Conservation (phyloP, 2,888 invertebrate species). For the Drosophila antonietae region DNA sequence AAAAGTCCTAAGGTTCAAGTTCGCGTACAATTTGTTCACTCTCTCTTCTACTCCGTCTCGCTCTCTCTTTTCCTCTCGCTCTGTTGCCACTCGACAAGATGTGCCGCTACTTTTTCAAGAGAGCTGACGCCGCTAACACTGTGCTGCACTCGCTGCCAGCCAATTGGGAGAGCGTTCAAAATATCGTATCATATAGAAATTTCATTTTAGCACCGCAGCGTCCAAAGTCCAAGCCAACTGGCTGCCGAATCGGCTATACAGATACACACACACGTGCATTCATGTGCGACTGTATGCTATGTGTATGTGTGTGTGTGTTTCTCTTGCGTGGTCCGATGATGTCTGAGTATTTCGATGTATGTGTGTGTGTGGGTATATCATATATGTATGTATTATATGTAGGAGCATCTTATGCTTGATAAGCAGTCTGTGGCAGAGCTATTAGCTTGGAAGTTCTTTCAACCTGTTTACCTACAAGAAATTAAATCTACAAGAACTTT, state of each 20-base stretch:
- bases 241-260: conserved; percentile 32
- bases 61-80: conserved; percentile 1
- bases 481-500: conserved; percentile 11
- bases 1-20: conserved; percentile 54
- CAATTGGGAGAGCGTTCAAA: conserved; percentile 52
- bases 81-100: conserved; percentile 6
- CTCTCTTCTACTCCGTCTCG: background rate
- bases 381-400: conserved; percentile 6
- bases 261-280: background rate
- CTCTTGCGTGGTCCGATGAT: conserved; percentile 47
- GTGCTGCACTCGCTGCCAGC: conserved; percentile 40
- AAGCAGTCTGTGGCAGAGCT: conserved; percentile 60
- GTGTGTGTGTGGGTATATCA: background rate
- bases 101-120: conserved; percentile 14
- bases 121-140: conserved; percentile 19
- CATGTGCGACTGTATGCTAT: background rate
- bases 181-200: conserved; percentile 70
- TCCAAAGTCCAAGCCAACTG: conserved; percentile 68
- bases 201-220: conserved; percentile 62
- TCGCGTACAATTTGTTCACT: conserved; percentile 14
- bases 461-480: conserved; percentile 63
- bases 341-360: conserved; percentile 26
- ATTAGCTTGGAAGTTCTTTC: conserved; percentile 62
- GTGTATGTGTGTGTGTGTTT: conserved; percentile 30
- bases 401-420: conserved; percentile 67